Percentiles rank a stretch among this genome's conserved stretches.
phyloP scores from a whole-genome alignment of 1,140 invertebrate species.

The Luehdorfia chinensis region DNA sequence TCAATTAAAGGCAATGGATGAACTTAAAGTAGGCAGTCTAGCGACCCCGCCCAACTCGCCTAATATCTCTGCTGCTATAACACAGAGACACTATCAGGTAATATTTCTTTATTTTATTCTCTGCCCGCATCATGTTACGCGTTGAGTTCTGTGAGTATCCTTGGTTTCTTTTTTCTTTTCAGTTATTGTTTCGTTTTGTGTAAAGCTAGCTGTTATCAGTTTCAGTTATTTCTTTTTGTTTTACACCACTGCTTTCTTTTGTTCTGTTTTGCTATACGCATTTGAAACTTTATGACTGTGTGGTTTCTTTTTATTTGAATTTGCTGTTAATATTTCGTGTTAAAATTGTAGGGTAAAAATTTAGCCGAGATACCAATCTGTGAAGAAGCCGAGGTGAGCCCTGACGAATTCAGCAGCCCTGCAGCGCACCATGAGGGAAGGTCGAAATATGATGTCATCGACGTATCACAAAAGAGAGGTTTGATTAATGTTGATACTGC shows the following conservation, averaged over 20 bases:
- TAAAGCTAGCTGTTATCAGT: conserved; percentile 23
- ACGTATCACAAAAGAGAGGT: conserved; percentile 76
- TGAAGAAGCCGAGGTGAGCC: conserved; percentile 79
- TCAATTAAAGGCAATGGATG: conserved; percentile 57
- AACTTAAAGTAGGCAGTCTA: conserved; percentile 64
- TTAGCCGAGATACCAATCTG: conserved; percentile 79
- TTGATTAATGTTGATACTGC: too few relatives aligned
- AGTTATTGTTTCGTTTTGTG: conserved; percentile 19
- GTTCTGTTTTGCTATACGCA: conserved; percentile 4
- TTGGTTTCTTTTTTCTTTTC: conserved; percentile 46
- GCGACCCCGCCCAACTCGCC: conserved; percentile 85
- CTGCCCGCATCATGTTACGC: conserved; percentile 46
- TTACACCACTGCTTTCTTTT: not conserved
- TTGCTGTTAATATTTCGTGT: conserved; percentile 16
- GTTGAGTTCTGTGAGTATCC: conserved; percentile 68
- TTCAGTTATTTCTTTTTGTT: conserved; percentile 15
- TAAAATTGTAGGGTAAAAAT: conserved; percentile 73
- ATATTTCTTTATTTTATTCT: conserved; percentile 36
- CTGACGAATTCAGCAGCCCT: conserved; percentile 78
- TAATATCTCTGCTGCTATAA: conserved; percentile 80
- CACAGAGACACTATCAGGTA: conserved; percentile 77
- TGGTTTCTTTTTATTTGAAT: not conserved
- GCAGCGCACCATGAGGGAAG: conserved; percentile 60
- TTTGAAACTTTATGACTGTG: not conserved
- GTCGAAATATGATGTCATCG: conserved; percentile 66